These are phyloP conservation scores for Ricordea florida DNA, from an alignment of 92 coral and sea anemone genomes.

Conservation along the genomic window DNA sequence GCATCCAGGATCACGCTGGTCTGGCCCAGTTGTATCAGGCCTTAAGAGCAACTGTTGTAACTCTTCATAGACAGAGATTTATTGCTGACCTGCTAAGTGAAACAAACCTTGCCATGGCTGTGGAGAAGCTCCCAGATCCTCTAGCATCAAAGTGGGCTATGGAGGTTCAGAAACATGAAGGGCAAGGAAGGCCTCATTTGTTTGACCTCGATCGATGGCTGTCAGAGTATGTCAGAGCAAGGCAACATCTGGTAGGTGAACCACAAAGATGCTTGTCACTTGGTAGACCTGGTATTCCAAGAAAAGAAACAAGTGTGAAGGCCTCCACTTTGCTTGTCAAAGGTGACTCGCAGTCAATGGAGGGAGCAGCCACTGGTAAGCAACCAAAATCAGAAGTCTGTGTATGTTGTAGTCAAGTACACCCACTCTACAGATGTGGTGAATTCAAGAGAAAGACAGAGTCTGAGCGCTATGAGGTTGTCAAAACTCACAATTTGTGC, in stretches of 20 bases:
- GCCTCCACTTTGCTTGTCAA: constrained; percentile 4
- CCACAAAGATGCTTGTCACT: not conserved
- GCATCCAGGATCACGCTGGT: constrained; percentile 37
- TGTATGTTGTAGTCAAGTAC: constrained; percentile 19
- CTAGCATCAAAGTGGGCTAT: constrained; percentile 55
- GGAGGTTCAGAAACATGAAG: constrained; percentile 58
- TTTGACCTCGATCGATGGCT: constrained; percentile 59
- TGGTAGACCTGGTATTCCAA: not conserved
- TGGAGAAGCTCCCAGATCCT: constrained; percentile 39
- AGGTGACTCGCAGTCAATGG: constrained; percentile 11
- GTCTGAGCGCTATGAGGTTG: constrained; percentile 23
- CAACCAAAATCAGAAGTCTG: constrained; percentile 19
- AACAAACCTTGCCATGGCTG: constrained; percentile 46
- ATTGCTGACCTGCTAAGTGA: constrained; percentile 59
- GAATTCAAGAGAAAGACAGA: constrained; percentile 27
- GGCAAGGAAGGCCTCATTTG: constrained; percentile 52
- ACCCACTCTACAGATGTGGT: constrained; percentile 37
- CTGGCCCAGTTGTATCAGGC: constrained; percentile 37
- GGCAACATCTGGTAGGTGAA: constrained; percentile 45
- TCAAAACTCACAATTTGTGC: constrained; percentile 8
- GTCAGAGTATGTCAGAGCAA: constrained; percentile 52
- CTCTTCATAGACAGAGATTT: constrained; percentile 58
- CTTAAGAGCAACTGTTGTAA: constrained; percentile 42
- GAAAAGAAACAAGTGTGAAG: not conserved
- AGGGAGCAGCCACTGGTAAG: not conserved